These are phyloP conservation scores for Cavia porcellus DNA, from an alignment of 2,113 vertebrate genomes.

Conservation along the genomic window DNA sequence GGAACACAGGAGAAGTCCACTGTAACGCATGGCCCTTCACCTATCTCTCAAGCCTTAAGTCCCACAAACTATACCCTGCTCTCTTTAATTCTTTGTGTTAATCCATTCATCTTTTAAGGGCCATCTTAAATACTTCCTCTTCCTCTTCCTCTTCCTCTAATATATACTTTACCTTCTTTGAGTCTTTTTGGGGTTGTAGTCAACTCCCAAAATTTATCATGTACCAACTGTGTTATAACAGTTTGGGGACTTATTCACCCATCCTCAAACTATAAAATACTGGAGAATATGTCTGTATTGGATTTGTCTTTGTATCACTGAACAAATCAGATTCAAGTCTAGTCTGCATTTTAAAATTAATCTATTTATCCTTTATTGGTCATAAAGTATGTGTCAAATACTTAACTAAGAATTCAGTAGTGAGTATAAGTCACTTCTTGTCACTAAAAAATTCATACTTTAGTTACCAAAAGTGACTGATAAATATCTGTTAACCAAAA, in stretches of 20 bases:
- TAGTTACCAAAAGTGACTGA: neutral
- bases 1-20: neutral
- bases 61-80: too few relatives aligned
- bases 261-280: constrained; percentile 8
- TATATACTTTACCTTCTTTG: neutral
- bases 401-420: neutral
- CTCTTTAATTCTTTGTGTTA: neutral
- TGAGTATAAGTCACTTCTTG: neutral
- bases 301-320: neutral
- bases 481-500: constrained; percentile 23
- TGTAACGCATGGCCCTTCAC: neutral
- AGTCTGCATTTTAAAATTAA: neutral
- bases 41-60: neutral
- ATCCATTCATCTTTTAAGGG: neutral
- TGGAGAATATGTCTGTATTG: constrained; percentile 9
- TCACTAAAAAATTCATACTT: constrained; percentile 38
- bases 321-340: constrained; percentile 19
- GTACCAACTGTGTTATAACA: neutral
- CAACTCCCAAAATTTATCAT: neutral
- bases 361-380: constrained; percentile 35
- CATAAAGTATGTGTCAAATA: neutral
- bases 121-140: neutral
- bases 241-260: neutral
- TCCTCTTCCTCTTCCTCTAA: neutral
- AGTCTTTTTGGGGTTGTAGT: neutral